Evolutionary conservation across 2,888 invertebrate genomes (phyloP).

Genomic region (Euplexia lucipara): DNA sequence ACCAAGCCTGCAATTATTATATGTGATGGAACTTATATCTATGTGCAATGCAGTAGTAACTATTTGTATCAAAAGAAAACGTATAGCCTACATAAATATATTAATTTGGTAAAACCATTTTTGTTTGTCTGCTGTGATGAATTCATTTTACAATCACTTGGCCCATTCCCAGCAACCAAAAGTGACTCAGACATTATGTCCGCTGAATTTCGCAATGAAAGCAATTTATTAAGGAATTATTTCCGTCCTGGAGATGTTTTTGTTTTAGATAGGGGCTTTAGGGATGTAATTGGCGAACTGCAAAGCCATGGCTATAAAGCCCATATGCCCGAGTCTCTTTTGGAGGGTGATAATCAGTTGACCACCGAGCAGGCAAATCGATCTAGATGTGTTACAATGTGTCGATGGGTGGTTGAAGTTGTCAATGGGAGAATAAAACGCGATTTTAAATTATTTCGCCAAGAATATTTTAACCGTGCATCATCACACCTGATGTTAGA

Average conservation of each 20-base stretch:
- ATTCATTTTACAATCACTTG: conserved; percentile 11
- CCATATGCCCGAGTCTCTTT: conserved; percentile 1
- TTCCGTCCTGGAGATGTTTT: too few relatives aligned
- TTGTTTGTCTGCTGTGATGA: conserved; percentile 22
- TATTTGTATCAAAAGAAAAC: too few relatives aligned
- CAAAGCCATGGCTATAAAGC: background rate
- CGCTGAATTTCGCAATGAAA: conserved; percentile 1
- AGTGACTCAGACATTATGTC: background rate
- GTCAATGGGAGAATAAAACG: too few relatives aligned
- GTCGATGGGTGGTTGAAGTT: too few relatives aligned
- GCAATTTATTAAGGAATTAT: background rate
- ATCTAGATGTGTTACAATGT: too few relatives aligned
- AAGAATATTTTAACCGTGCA: too few relatives aligned
- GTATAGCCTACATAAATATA: too few relatives aligned
- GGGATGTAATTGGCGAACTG: conserved; percentile 1
- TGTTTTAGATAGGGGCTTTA: too few relatives aligned
- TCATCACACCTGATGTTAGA: too few relatives aligned
- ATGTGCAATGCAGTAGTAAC: background rate
- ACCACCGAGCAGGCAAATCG: background rate
- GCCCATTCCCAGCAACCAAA: background rate
- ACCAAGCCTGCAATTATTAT: conserved; percentile 22
- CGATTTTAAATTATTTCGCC: too few relatives aligned
- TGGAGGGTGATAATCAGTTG: background rate
- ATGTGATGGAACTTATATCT: conserved; percentile 12
- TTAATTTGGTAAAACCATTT: conserved; percentile 5